Evolutionary conservation across 2,888 invertebrate genomes (phyloP), one percentile per base, ranked within the genome.

Genomic region (Hybos culiciformis): DNA sequence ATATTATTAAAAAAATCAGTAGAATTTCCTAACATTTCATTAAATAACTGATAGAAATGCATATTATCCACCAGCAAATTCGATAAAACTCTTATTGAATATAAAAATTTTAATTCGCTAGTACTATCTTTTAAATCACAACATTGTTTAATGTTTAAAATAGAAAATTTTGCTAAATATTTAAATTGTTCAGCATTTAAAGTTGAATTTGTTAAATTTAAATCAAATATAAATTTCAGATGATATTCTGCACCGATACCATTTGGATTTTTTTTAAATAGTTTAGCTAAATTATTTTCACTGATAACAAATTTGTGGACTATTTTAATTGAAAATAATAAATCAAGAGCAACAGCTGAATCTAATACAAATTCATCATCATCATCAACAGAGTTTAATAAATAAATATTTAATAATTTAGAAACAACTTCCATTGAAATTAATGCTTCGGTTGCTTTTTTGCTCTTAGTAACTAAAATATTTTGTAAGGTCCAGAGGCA

Each of bases 401-500:
- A 29, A 29, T 29, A 29, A 6, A 29, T 4, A 12, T 12, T n/a
- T n/a, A 29, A 29, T 29, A 29, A 38, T 41, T 61, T 63, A 4
- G 55, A 53, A 3, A 60, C 43, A n/a, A 66, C 31, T 44, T 60
- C 57, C 59, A 64, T 63, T 39, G 59, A 53, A 3, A 61, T 46
- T 23, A 66, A 33, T 1, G 37, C 53, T 23, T 41, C 41, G 1
- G 57, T 51, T 0, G 59, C 56, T 41, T 62, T 63, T 0, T 47
- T 46, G 15, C 60, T 53, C n/a, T n/a, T n/a, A 0, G 59, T 59
- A 4, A 51, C 51, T 19, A 62, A 39, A 4, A 64, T 52, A 44
- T 66, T 66, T 0, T 60, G 56, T 23, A 65, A 24, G 3, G 57
- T 59, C 66, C 66, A 66, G 0, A 66, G 51, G 37, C 58, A 58